Evolutionary conservation across 2,797 vertebrate species (phyloP), one percentile per base, ranked within the genome.

Genomic region (Siniperca scherzeri): DNA sequence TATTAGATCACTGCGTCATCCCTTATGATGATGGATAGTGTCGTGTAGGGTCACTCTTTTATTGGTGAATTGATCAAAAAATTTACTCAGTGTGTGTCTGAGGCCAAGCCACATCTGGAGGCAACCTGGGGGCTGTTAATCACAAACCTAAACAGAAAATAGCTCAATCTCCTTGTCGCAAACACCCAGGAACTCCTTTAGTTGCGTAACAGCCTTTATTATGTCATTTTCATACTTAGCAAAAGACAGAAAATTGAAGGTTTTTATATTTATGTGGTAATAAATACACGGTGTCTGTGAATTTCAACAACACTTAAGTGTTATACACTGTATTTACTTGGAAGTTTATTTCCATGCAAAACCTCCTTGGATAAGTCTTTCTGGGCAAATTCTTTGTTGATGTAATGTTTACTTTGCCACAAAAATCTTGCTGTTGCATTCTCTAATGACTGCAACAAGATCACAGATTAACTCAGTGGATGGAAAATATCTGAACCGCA

Each of bases 41-140:
- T 90, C 70, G 10, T 66, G 71, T 74, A 61, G 85, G 83, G 88
- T 91, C 80, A 56, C 78, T 77, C 55, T 78, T 86, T 91, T 88
- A 79, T 82, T 85, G 68, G 68, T 77, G 80, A 80, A 75, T 74
- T 89, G 86, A 90, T 94, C 53, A 87, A 83, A 87, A 84, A 92
- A 78, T 87, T 1, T 56, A 70, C 13, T 89, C 50, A 17, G 70
- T 38, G 62, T 64, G 68, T 69, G 67, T 80, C 53, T 69, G 74
- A 76, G 74, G 71, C 89, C 65, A 86, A 83, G 66, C 74, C 83
- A 93, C 93, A 95, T 95, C 94, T 95, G 95, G 92, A 88, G 52
- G 69, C 89, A 93, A 92, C 93, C 89, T 93, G 92, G 83, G 68
- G 66, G 64, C 87, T 70, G 90, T 92, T 94, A 91, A 94, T 94